Evolutionary conservation across 2,113 vertebrate genomes (phyloP).

Genomic region (Alces alces): DNA sequence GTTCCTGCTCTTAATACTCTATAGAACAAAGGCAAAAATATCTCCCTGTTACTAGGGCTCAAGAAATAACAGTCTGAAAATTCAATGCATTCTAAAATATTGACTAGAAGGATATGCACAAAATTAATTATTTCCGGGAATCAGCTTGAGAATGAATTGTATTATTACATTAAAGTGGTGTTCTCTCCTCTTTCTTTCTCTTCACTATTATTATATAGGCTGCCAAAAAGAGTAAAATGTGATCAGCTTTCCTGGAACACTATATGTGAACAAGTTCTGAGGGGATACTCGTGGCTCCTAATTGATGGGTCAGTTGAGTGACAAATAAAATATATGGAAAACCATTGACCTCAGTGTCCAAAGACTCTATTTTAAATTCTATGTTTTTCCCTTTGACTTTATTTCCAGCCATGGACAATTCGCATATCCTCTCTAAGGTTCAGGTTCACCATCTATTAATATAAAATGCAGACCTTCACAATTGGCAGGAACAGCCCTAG

Average conservation of each 20-base stretch:
- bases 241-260: not conserved
- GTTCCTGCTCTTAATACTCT: not conserved
- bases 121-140: not conserved
- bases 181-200: conserved; percentile 1
- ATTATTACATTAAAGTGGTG: conserved; percentile 21
- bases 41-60: not conserved
- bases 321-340: not conserved
- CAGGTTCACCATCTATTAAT: not conserved
- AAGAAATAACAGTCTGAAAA: not conserved
- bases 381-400: not conserved
- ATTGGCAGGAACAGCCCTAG: not conserved
- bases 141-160: not conserved
- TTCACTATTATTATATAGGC: not conserved
- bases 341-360: not conserved
- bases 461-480: not conserved
- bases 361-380: not conserved
- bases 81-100: not conserved
- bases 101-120: not conserved
- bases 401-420: not conserved
- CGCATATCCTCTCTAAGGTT: not conserved
- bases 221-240: conserved; percentile 9
- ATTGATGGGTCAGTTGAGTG: not conserved
- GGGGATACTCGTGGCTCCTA: not conserved
- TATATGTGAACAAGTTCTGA: not conserved
- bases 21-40: not conserved